Evolutionary conservation across 2,113 vertebrate genomes (phyloP).

Genomic region (Pholis gunnellus): DNA sequence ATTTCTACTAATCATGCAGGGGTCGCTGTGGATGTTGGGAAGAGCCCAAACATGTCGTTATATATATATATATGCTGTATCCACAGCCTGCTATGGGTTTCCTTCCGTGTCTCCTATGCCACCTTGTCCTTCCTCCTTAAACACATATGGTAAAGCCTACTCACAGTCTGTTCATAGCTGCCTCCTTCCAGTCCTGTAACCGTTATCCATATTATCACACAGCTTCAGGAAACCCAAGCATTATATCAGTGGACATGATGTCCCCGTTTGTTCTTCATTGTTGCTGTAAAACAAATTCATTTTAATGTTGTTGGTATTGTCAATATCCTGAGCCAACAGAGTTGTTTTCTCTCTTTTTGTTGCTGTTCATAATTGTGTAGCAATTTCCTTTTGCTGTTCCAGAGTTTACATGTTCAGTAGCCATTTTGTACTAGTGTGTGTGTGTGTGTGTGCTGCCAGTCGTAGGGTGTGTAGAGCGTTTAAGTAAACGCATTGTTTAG

Average conservation of each 20-base stretch:
- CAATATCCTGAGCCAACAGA: slow-evolving; percentile 46
- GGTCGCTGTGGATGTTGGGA: slow-evolving; percentile 28
- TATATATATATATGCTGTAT: slow-evolving; percentile 34
- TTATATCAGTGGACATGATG: slow-evolving; percentile 20
- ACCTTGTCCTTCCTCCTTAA: slow-evolving; percentile 58
- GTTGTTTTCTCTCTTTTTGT: background rate
- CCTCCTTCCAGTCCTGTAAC: slow-evolving; percentile 43
- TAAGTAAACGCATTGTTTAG: background rate
- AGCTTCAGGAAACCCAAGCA: slow-evolving; percentile 16
- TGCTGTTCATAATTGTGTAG: slow-evolving; percentile 33
- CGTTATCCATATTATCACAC: slow-evolving; percentile 32
- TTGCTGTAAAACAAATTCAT: slow-evolving; percentile 49
- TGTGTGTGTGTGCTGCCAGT: slow-evolving; percentile 30
- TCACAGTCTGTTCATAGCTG: slow-evolving; percentile 35
- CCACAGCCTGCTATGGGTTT: slow-evolving; percentile 65
- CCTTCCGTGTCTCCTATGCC: slow-evolving; percentile 70
- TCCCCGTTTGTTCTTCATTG: background rate
- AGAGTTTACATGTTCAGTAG: slow-evolving; percentile 59
- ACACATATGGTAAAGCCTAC: slow-evolving; percentile 20
- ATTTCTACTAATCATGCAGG: slow-evolving; percentile 25
- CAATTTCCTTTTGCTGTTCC: slow-evolving; percentile 37
- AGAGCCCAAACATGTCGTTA: slow-evolving; percentile 30
- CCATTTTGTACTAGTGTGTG: slow-evolving; percentile 24
- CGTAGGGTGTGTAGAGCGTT: slow-evolving; percentile 23
- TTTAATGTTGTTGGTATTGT: slow-evolving; percentile 35